These are phyloP conservation scores for Antigone vipio DNA, from an alignment of 2,113 vertebrate genomes.

Conservation along the genomic window DNA sequence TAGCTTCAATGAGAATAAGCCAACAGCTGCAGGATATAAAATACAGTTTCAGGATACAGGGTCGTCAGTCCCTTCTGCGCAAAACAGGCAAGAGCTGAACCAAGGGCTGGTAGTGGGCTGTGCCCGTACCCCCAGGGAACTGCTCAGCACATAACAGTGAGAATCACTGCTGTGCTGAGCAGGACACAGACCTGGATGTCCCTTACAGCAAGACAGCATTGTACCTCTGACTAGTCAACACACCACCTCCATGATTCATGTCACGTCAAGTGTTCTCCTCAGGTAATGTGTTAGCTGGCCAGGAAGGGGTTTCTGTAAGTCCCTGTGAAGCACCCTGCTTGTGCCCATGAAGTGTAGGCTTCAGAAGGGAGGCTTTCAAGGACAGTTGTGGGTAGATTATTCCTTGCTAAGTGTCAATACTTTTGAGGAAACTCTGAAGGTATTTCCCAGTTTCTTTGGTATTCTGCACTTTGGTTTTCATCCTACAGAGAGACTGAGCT, in stretches of 20 bases:
- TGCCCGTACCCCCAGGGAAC: background rate
- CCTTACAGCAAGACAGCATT: background rate
- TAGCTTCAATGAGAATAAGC: background rate
- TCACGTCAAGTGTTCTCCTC: background rate
- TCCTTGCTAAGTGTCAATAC: fast-evolving
- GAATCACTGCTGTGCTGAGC: background rate
- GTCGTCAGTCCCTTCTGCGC: background rate
- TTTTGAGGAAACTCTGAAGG: background rate
- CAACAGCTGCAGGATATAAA: background rate
- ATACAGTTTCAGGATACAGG: background rate
- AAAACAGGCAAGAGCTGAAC: background rate
- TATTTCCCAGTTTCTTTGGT: background rate
- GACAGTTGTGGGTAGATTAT: background rate
- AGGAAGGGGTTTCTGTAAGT: background rate
- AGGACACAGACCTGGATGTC: background rate
- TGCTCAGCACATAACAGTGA: background rate
- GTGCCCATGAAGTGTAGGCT: background rate
- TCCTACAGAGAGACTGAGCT: background rate
- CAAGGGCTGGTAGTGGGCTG: background rate
- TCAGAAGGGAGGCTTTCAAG: background rate
- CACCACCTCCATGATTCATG: background rate
- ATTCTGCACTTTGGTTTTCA: background rate
- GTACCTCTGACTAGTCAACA: background rate
- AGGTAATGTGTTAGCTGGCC: background rate
- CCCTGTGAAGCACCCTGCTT: background rate